These are phyloP conservation scores for Lumbricus terrestris DNA, from an alignment of 2,888 invertebrate genomes.

Conservation along the genomic window DNA sequence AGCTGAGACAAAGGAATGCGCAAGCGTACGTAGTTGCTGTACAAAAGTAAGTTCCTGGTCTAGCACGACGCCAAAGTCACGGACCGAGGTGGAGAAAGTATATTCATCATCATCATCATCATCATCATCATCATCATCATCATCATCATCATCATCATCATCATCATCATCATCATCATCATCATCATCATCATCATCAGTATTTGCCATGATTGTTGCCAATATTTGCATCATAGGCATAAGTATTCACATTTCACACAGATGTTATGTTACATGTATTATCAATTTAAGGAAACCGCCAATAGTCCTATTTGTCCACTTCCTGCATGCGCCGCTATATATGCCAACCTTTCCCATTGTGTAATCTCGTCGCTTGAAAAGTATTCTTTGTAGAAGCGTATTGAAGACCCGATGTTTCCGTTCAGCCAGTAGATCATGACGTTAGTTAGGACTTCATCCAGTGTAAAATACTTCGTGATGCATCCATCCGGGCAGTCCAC, in stretches of 20 bases:
- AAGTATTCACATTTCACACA: neutral
- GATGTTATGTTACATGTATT: neutral
- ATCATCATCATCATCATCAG: slow-evolving; percentile 12
- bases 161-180: slow-evolving; percentile 7
- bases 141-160: neutral
- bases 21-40: too few relatives aligned
- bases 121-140: too few relatives aligned
- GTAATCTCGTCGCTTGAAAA: slow-evolving; percentile 3
- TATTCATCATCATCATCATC: too few relatives aligned
- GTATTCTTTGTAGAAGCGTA: slow-evolving; percentile 73
- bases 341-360: neutral
- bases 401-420: slow-evolving; percentile 72
- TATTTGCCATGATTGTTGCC: neutral
- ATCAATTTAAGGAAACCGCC: too few relatives aligned
- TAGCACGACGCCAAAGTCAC: too few relatives aligned
- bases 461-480: slow-evolving; percentile 66
- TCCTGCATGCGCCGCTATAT: too few relatives aligned
- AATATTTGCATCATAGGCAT: too few relatives aligned
- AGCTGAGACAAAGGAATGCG: too few relatives aligned
- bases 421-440: slow-evolving; percentile 80
- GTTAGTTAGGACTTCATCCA: slow-evolving; percentile 75
- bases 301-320: too few relatives aligned
- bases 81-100: too few relatives aligned
- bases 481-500: slow-evolving; percentile 67
- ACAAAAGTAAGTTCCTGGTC: too few relatives aligned